Conservation (phyloP, 1,140 invertebrate genomes). For the Lepidostoma basale region DNA sequence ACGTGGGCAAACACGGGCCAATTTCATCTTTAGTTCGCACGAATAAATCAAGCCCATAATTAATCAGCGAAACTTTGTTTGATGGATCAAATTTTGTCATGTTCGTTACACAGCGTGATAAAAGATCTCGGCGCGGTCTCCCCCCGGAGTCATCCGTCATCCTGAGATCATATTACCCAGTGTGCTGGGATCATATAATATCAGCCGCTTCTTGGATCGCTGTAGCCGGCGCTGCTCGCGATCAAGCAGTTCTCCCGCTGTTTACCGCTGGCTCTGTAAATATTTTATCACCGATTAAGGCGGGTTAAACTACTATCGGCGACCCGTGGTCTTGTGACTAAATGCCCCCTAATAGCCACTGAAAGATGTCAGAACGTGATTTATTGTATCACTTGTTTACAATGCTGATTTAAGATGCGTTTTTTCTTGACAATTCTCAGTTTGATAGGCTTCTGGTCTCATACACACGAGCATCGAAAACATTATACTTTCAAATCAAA, state of each 20-base stretch:
- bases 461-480: too few relatives aligned
- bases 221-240: background rate
- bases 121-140: background rate
- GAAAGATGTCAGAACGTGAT: background rate
- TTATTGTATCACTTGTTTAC: too few relatives aligned
- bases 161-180: slow-evolving; percentile 35
- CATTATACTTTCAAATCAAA: too few relatives aligned
- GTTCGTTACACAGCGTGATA: too few relatives aligned
- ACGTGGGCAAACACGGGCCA: too few relatives aligned
- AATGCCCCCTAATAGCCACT: too few relatives aligned
- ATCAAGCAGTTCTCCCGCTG: background rate
- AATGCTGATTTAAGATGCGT: background rate
- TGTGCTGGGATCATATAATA: slow-evolving; percentile 8
- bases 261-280: slow-evolving; percentile 5
- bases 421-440: background rate
- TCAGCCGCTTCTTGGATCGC: too few relatives aligned
- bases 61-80: too few relatives aligned
- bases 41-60: too few relatives aligned
- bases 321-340: too few relatives aligned
- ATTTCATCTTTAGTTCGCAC: too few relatives aligned
- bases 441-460: background rate
- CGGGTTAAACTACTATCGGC: background rate
- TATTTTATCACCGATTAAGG: background rate
- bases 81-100: too few relatives aligned
- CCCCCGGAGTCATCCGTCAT: slow-evolving; percentile 32